Evolutionary conservation across 2,888 invertebrate species (phyloP).

Genomic region (Mimachlamys varia): DNA sequence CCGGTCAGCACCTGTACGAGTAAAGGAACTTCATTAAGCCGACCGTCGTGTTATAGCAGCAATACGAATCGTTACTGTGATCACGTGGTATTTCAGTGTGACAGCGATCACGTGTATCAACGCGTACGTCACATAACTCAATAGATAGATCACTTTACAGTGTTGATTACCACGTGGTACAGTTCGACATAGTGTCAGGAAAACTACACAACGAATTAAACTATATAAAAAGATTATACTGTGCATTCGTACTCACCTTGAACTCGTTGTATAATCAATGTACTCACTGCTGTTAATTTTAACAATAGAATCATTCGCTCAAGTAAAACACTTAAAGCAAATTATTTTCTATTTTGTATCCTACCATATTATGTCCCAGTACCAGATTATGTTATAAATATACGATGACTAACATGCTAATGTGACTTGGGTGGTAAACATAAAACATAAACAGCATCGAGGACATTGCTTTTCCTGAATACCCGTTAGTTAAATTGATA

Average conservation of each 20-base stretch:
- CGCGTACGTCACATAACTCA: neutral
- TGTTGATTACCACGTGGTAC: neutral
- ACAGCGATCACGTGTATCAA: too few relatives aligned
- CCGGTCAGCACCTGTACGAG: constrained; percentile 35
- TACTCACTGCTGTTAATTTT: too few relatives aligned
- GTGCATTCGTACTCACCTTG: too few relatives aligned
- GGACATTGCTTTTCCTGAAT: too few relatives aligned
- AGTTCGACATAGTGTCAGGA: too few relatives aligned
- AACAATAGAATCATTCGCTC: too few relatives aligned
- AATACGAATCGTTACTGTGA: neutral
- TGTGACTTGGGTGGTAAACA: neutral
- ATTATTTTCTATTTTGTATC: too few relatives aligned
- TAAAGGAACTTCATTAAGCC: neutral
- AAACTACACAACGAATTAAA: too few relatives aligned
- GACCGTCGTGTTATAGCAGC: neutral
- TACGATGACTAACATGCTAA: neutral
- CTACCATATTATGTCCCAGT: neutral
- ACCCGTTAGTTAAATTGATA: too few relatives aligned
- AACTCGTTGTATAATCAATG: too few relatives aligned
- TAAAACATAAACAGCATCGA: too few relatives aligned
- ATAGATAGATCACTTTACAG: neutral
- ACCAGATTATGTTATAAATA: neutral
- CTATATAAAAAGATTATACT: too few relatives aligned
- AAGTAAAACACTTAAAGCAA: neutral
- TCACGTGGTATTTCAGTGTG: neutral